Conservation (phyloP, 2,888 invertebrate genomes). For the Rhodophaea formosa region DNA sequence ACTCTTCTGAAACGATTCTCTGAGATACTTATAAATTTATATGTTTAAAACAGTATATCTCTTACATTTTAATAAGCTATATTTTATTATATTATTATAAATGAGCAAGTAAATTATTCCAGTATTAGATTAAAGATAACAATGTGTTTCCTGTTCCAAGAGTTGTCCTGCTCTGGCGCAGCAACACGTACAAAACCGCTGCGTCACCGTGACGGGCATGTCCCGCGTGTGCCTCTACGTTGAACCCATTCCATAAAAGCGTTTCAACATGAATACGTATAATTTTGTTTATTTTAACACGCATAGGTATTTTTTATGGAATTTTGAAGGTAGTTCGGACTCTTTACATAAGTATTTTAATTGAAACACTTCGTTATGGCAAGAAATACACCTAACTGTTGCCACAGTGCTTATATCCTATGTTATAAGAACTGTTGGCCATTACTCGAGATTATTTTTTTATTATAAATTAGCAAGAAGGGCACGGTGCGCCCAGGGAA, state of each 20-base stretch:
- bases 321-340: not conserved
- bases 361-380: not conserved
- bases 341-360: not conserved
- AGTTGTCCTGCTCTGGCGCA: constrained; percentile 18
- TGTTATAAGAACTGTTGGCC: no score
- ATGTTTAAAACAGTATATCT: not conserved
- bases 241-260: constrained; percentile 12
- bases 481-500: no score
- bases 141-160: constrained; percentile 26
- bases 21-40: no score
- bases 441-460: no score
- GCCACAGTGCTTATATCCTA: no score
- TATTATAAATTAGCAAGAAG: no score
- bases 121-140: constrained; percentile 21
- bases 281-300: constrained; percentile 15
- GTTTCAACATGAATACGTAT: constrained; percentile 13
- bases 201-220: constrained; percentile 16
- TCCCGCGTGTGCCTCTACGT: constrained; percentile 3
- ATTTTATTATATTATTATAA: constrained; percentile 13
- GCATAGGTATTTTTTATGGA: not conserved
- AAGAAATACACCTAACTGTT: no score
- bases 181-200: constrained; percentile 13
- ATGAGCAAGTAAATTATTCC: constrained; percentile 14
- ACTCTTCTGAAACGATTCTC: no score
- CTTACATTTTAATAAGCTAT: not conserved